Evolutionary conservation across 2,888 invertebrate species (phyloP), one percentile per base, ranked within the genome.

Genomic region (Deilephila elpenor): DNA sequence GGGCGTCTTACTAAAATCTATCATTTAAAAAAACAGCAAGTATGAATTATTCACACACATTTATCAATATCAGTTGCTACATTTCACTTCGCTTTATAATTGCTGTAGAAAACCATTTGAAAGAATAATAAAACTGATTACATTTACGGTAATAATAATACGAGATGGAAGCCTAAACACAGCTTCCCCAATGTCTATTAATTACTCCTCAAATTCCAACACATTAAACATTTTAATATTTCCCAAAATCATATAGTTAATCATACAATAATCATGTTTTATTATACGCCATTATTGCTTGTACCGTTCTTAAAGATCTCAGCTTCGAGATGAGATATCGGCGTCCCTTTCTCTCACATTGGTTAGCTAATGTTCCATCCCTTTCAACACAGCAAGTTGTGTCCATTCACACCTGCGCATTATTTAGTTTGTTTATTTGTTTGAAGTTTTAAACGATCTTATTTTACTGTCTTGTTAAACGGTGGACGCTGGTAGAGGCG

Each of bases 351-450:
- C 44, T 7, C 71, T 17, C 37, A 19, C 37, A 37, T 60, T 60
- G 0, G 14, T 44, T 25, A 29, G 37, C 4, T n/a, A 7, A 62
- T 72, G 6, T 56, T 78, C 75, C 75, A 72, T 93, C 93, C 84
- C 88, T 77, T 79, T 94, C 88, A 75, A 90, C 77, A 86, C 84
- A 79, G 86, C 89, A 87, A 86, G 86, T 86, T 77, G 85, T 88
- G 89, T 86, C 84, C 86, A 89, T 92, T 92, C 91, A 92, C 92
- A 92, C 92, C 92, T 91, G 92, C 88, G 81, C 88, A 88, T 90
- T 89, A 90, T 87, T 89, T 79, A 81, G 84, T 86, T 87, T 89
- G 88, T 91, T 91, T 91, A 89, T 92, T 92, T 91, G 89, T 91
- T 90, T 89, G 88, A 82, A 80, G 70, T 80, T 84, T 85, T 78